Base-by-base conservation (phyloP, 2,797 vertebrate genomes). In the Enoplosus armatus region DNA sequence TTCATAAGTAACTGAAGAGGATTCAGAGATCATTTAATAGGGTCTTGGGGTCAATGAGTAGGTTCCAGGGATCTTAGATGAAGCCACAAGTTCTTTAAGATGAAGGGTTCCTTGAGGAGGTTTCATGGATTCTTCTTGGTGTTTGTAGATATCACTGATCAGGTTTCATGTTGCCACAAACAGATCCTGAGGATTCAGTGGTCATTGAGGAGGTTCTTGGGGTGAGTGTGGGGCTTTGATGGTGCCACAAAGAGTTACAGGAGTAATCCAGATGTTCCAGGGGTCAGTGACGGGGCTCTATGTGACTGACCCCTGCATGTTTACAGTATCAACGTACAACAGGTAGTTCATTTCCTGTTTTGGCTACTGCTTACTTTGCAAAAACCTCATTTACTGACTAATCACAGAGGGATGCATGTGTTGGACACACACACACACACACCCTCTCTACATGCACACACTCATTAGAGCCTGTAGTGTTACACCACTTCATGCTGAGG, bases 401-500 rank as follows among this genome's bases (percentile, higher is more conserved):
- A 87, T 87, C 72, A 82, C 41, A 54, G 63, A 63, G 62, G 55
- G 51, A 77, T 27, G 63, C 69, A 65, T 39, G 56, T 60, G 64
- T 59, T 51, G 22, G 41, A 79, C 75, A 45, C 72, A 64, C 77
- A 63, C 60, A 35, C 70, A 55, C 75, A 61, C 56, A 22, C 54
- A 33, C 79, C 24, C 71, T 27, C 75, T 24, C 81, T 22, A 70
- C 75, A 71, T 58, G 48, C 29, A 77, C 88, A 79, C 79, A 73
- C 82, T 90, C 87, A 90, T 91, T 91, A 92, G 63, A 83, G 80
- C 77, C 81, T 61, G 87, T 45, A 82, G 85, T 85, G 89, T 82
- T 88, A 77, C 78, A 83, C 41, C 85, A 80, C 87, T 82, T 70
- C 85, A 82, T 37, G 75, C 86, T 89, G 85, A 83, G 85, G 89